These are phyloP conservation scores for Cirrhinus molitorella DNA, from an alignment of 2,797 vertebrate genomes.

Conservation along the genomic window DNA sequence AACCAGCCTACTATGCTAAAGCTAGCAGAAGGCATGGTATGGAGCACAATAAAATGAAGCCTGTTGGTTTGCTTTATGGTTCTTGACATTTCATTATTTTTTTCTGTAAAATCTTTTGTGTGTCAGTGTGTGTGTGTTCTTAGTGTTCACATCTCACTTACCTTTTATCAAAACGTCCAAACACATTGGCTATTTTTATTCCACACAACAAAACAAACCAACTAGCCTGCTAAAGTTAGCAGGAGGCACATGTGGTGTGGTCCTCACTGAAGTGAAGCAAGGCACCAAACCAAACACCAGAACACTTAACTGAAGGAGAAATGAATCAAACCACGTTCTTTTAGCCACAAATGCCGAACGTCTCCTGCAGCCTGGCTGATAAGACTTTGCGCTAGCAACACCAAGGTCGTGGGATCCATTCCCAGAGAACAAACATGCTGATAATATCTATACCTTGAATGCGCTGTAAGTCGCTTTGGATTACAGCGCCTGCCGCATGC, in stretches of 20 bases:
- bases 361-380: slow-evolving; percentile 1
- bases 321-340: background rate
- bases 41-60: background rate
- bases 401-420: background rate
- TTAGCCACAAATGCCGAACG: background rate
- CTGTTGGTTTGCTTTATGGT: background rate
- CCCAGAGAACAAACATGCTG: background rate
- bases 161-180: background rate
- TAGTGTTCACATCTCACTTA: background rate
- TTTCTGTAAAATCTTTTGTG: background rate
- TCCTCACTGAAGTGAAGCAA: background rate
- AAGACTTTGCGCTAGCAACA: background rate
- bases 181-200: background rate
- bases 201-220: background rate
- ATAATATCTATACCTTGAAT: background rate
- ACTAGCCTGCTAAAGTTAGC: background rate
- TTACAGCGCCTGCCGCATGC: background rate
- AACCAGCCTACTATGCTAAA: background rate
- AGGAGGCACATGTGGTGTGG: background rate
- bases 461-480: background rate
- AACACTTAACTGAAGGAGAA: background rate
- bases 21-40: background rate
- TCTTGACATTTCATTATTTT: background rate
- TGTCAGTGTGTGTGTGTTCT: too few relatives aligned
- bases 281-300: background rate